Percentiles rank a stretch among this genome's conserved stretches.
phyloP scores from a whole-genome alignment of 2,888 invertebrate genomes.

The Prosopocoilus inquinatus region DNA sequence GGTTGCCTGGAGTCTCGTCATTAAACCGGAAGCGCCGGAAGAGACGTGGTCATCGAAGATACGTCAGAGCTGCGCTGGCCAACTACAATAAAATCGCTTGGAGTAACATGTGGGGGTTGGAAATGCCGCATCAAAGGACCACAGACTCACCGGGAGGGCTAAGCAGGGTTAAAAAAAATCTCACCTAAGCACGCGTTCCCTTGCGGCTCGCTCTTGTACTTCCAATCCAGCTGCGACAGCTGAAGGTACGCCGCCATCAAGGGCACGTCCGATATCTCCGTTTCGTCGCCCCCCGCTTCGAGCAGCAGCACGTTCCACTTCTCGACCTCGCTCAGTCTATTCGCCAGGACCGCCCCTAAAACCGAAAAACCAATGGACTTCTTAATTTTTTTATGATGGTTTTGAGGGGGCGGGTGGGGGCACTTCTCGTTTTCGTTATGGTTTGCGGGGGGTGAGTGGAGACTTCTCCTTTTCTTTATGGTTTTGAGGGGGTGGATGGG shows the following conservation, averaged over 20 bases:
- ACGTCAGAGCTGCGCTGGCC: too few relatives aligned
- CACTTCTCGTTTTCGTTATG: neutral
- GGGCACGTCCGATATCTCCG: conserved; percentile 87
- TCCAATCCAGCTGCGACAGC: conserved; percentile 85
- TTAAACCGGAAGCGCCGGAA: too few relatives aligned
- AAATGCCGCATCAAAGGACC: too few relatives aligned
- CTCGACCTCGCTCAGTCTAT: conserved; percentile 74
- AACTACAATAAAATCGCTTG: too few relatives aligned
- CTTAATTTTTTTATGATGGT: neutral
- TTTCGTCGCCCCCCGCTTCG: conserved; percentile 89
- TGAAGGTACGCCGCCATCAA: conserved; percentile 84
- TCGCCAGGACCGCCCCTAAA: conserved; percentile 80
- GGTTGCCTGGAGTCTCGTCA: too few relatives aligned
- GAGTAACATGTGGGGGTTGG: too few relatives aligned
- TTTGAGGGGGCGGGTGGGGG: too few relatives aligned
- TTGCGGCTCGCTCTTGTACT: conserved; percentile 89
- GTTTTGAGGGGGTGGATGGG: neutral
- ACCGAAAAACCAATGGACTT: too few relatives aligned
- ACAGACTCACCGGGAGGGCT: too few relatives aligned
- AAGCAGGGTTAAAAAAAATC: neutral
- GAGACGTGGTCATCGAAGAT: too few relatives aligned
- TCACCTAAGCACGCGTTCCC: conserved; percentile 77
- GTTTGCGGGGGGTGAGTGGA: conserved; percentile 14
- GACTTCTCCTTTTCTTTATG: neutral
- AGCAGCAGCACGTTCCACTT: conserved; percentile 78